These are phyloP conservation scores for Plagodis dolabraria DNA, from an alignment of 2,888 invertebrate genomes.

Conservation along the genomic window DNA sequence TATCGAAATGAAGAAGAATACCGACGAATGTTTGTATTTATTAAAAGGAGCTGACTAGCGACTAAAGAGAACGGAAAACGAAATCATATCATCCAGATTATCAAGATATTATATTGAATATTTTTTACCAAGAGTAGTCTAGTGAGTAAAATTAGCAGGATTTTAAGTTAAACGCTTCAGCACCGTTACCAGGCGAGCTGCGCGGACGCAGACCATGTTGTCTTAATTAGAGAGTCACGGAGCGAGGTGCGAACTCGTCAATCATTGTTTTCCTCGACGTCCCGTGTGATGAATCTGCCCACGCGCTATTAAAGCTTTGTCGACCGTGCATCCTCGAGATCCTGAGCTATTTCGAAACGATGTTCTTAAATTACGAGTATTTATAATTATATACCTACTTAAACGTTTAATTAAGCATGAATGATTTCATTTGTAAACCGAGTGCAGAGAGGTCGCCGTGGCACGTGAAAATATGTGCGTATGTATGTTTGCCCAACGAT, in stretches of 20 bases:
- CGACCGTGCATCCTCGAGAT: slow-evolving; percentile 64
- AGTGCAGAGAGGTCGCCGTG: no score
- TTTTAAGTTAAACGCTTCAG: slow-evolving; percentile 67
- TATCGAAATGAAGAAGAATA: no score
- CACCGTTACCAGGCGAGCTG: slow-evolving; percentile 59
- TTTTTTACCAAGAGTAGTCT: no score
- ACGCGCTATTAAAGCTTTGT: slow-evolving; percentile 65
- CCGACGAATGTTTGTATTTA: no score
- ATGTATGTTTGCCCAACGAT: no score
- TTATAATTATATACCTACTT: neutral
- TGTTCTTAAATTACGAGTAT: slow-evolving; percentile 2
- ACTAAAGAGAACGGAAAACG: no score
- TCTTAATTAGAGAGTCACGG: slow-evolving; percentile 79
- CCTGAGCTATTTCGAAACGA: slow-evolving; percentile 14
- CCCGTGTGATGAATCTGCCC: slow-evolving; percentile 67
- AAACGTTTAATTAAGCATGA: slow-evolving; percentile 1
- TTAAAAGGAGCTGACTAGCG: no score
- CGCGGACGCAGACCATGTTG: slow-evolving; percentile 64
- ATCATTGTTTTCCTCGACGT: slow-evolving; percentile 75
- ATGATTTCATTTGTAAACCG: neutral
- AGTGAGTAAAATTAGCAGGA: slow-evolving; percentile 58
- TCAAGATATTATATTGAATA: no score
- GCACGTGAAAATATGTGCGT: no score
- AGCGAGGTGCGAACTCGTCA: slow-evolving; percentile 82
- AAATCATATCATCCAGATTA: no score